These are phyloP conservation scores for Epinephelus fuscoguttatus DNA, from an alignment of 2,113 vertebrate genomes.

Conservation along the genomic window DNA sequence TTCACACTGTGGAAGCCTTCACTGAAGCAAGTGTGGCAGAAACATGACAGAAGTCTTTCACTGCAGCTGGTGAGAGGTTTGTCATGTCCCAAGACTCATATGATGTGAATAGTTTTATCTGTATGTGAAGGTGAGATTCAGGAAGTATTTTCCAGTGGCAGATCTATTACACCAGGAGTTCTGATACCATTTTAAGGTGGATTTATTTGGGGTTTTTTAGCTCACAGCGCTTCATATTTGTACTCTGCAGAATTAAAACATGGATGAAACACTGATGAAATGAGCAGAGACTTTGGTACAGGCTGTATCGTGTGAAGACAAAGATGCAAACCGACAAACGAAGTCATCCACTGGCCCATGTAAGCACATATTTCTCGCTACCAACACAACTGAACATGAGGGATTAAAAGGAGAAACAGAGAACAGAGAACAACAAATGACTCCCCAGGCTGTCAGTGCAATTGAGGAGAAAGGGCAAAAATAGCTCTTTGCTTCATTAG, in stretches of 20 bases:
- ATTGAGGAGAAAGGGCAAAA: slow-evolving; percentile 49
- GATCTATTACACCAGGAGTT: not conserved
- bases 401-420: slow-evolving; percentile 27
- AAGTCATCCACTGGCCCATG: not conserved
- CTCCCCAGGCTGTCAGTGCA: slow-evolving; percentile 24
- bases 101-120: slow-evolving; percentile 24
- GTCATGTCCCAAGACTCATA: not conserved
- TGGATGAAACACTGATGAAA: slow-evolving; percentile 22
- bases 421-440: slow-evolving; percentile 23
- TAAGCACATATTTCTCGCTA: slow-evolving; percentile 4
- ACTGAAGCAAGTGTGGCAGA: slow-evolving; percentile 17
- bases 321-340: slow-evolving; percentile 23
- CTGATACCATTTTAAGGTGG: not conserved
- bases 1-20: slow-evolving; percentile 40
- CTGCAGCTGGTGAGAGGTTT: slow-evolving; percentile 3
- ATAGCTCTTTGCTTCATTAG: slow-evolving; percentile 49
- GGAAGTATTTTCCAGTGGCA: slow-evolving; percentile 14
- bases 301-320: not conserved
- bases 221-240: not conserved
- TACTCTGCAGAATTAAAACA: not conserved
- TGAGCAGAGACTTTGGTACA: not conserved
- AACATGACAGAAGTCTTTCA: slow-evolving; percentile 13
- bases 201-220: not conserved
- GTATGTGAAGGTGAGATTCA: slow-evolving; percentile 24
- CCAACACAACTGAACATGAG: not conserved